A percentile compares a stretch with the other conserved stretches of the same genome.
These are phyloP conservation scores for Germaria angustata DNA, from an alignment of 2,888 invertebrate genomes.

Conservation along the genomic window DNA sequence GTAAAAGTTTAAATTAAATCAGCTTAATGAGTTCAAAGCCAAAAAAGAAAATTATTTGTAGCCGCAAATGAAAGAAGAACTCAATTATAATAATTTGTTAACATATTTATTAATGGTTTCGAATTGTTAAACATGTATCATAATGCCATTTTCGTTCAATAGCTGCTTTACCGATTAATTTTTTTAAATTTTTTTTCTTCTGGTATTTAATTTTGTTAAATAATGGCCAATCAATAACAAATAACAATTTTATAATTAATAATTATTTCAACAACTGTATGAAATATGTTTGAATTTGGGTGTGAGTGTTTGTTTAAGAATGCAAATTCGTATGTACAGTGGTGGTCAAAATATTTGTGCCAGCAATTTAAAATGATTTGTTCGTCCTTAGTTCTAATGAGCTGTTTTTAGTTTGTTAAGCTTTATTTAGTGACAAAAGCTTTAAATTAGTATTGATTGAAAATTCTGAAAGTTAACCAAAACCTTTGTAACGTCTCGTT, in stretches of 20 bases:
- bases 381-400: no score
- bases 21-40: background rate
- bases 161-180: slow-evolving; percentile 2
- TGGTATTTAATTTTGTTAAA: slow-evolving; percentile 7
- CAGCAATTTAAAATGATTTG: no score
- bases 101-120: slow-evolving; percentile 15
- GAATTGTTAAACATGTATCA: slow-evolving; percentile 35
- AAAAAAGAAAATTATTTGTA: background rate
- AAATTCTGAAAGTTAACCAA: no score
- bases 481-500: no score
- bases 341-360: background rate
- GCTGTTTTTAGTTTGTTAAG: no score
- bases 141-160: slow-evolving; percentile 15
- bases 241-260: slow-evolving; percentile 58
- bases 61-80: slow-evolving; percentile 5
- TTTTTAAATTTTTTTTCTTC: slow-evolving; percentile 18
- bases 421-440: no score
- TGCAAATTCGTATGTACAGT: background rate
- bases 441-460: no score
- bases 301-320: background rate
- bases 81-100: slow-evolving; percentile 28
- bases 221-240: slow-evolving; percentile 65
- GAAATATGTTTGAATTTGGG: background rate
- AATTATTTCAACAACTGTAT: slow-evolving; percentile 45
- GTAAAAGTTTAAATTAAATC: slow-evolving; percentile 1